Evolutionary conservation across 2,888 invertebrate genomes (phyloP).

Genomic region (Andricus curvator): DNA sequence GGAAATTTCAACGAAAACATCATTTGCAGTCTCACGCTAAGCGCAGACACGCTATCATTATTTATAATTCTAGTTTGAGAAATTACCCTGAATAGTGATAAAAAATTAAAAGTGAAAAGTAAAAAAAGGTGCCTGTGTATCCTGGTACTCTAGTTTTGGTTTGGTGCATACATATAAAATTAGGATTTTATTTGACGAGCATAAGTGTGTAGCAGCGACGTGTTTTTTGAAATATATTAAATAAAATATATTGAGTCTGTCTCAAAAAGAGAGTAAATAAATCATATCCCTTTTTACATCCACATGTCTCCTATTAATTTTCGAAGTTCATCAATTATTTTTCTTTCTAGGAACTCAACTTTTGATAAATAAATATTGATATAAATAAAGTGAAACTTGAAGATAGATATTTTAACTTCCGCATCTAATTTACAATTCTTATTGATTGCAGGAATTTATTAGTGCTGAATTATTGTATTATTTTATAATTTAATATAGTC

Average conservation of each 20-base stretch:
- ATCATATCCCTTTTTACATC: background rate
- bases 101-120: background rate
- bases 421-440: no score
- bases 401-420: no score
- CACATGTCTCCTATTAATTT: background rate
- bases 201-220: background rate
- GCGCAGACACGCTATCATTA: constrained; percentile 56
- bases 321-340: background rate
- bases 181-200: background rate
- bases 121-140: background rate
- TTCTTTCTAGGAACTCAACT: no score
- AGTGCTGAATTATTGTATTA: no score
- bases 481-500: no score
- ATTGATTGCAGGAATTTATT: no score
- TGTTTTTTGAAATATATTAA: background rate
- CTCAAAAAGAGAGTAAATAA: background rate
- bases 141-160: background rate
- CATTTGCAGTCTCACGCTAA: constrained; percentile 74
- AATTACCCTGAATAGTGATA: background rate
- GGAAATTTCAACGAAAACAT: constrained; percentile 78
- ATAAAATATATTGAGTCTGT: background rate
- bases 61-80: constrained; percentile 46
- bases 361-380: no score
- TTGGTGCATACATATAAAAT: background rate
- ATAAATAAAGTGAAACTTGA: no score